Conservation (phyloP, 1,140 invertebrate species). For the Akabosia matsudoensis region DNA sequence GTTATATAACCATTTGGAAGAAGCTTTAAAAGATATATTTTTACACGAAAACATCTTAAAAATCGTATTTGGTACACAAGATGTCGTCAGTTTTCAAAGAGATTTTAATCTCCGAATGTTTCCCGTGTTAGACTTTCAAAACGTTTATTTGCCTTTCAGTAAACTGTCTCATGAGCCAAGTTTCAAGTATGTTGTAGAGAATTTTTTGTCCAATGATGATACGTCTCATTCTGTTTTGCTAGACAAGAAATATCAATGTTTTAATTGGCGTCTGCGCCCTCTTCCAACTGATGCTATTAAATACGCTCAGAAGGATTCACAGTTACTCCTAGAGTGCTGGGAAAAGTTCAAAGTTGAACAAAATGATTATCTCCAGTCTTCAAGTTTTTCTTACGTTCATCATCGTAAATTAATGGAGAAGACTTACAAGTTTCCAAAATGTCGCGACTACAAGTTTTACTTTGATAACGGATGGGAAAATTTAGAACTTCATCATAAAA, state of each 20-base stretch:
- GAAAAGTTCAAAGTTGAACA: neutral
- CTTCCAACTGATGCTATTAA: neutral
- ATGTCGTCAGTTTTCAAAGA: neutral
- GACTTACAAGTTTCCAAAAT: neutral
- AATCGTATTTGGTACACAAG: neutral
- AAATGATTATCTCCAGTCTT: neutral
- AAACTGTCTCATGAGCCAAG: neutral
- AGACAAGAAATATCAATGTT: neutral
- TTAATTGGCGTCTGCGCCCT: neutral
- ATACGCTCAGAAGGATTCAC: neutral
- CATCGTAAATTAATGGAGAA: neutral
- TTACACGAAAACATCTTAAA: neutral
- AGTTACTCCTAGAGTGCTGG: neutral
- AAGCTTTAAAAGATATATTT: neutral
- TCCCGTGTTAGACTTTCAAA: neutral
- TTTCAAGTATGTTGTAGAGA: slow-evolving; percentile 4
- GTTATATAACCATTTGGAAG: neutral
- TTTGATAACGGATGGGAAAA: neutral
- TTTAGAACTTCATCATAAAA: neutral
- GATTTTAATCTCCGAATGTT: neutral
- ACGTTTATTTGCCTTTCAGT: neutral
- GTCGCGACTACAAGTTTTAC: neutral
- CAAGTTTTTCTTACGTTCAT: neutral
- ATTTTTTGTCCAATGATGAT: neutral
- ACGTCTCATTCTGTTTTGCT: neutral